Conservation (phyloP, 2,113 vertebrate species). For the Struthio camelus region DNA sequence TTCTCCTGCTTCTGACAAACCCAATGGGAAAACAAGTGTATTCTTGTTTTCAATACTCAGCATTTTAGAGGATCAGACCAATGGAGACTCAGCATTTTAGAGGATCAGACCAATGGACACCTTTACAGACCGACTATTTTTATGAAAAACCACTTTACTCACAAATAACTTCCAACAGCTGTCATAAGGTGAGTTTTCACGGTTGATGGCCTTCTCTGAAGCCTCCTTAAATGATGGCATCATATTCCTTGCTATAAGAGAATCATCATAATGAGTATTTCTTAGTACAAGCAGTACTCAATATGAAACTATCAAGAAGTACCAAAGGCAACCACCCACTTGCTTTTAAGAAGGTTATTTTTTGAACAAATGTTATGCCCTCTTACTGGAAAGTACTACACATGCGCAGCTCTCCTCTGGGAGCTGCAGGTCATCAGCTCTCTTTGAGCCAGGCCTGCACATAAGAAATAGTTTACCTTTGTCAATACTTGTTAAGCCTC, state of each 20-base stretch:
- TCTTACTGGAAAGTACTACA: not conserved
- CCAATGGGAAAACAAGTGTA: not conserved
- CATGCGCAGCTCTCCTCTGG: fast-evolving
- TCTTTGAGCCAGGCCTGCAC: not conserved
- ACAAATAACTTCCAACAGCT: not conserved
- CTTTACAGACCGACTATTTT: not conserved
- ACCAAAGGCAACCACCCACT: not conserved
- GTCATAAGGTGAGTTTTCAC: not conserved
- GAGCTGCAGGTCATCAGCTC: not conserved
- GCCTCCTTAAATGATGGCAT: not conserved
- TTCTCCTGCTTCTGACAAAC: not conserved
- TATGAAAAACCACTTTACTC: not conserved
- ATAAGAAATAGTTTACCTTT: not conserved
- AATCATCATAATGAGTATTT: not conserved
- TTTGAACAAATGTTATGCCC: not conserved
- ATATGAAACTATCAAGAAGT: not conserved
- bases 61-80: not conserved
- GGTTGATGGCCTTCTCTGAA: not conserved
- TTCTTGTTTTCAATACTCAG: too few relatives aligned
- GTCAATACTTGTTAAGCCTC: not conserved
- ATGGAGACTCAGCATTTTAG: not conserved
- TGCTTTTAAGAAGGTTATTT: not conserved
- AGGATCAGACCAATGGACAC: not conserved
- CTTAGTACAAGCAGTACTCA: not conserved
- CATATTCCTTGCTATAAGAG: not conserved